These are phyloP conservation scores for Eriocheir sinensis DNA, from an alignment of 1,140 invertebrate genomes.

Conservation along the genomic window DNA sequence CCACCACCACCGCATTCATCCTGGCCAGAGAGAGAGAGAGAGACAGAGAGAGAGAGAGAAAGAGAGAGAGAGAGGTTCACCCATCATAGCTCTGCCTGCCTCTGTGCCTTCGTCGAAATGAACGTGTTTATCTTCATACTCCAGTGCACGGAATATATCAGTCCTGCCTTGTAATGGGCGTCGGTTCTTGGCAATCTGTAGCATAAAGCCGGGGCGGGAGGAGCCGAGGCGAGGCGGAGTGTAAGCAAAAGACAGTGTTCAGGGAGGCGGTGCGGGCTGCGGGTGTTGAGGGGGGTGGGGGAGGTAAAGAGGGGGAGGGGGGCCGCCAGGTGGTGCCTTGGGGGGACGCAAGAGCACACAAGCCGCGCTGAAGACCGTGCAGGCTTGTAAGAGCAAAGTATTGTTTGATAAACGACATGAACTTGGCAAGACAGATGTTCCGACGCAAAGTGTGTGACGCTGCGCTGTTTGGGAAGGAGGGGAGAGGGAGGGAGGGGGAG, in stretches of 20 bases:
- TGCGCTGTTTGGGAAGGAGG: not conserved
- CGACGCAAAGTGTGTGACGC: not conserved
- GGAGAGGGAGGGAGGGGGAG: not conserved
- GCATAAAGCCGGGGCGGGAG: not conserved
- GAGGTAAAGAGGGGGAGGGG: not conserved
- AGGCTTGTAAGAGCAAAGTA: not conserved
- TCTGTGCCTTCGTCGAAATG: not conserved
- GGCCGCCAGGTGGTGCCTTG: too few species aligned
- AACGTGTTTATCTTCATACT: not conserved
- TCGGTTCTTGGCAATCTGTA: not conserved
- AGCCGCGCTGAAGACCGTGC: not conserved
- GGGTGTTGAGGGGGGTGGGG: not conserved
- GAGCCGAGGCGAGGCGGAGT: not conserved
- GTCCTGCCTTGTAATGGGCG: too few species aligned
- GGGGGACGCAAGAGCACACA: not conserved
- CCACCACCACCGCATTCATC: slow-evolving; percentile 33
- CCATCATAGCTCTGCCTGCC: not conserved
- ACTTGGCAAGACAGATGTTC: not conserved
- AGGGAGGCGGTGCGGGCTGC: not conserved
- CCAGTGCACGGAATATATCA: not conserved
- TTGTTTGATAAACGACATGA: not conserved
- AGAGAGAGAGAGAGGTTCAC: not conserved
- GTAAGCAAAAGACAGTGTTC: not conserved
- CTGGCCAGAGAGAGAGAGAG: not conserved
- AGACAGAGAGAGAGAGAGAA: not conserved